A percentile compares a stretch with the other conserved stretches of the same genome.
phyloP scores from a whole-genome alignment of 2,113 vertebrate genomes.

The Euleptes europaea region DNA sequence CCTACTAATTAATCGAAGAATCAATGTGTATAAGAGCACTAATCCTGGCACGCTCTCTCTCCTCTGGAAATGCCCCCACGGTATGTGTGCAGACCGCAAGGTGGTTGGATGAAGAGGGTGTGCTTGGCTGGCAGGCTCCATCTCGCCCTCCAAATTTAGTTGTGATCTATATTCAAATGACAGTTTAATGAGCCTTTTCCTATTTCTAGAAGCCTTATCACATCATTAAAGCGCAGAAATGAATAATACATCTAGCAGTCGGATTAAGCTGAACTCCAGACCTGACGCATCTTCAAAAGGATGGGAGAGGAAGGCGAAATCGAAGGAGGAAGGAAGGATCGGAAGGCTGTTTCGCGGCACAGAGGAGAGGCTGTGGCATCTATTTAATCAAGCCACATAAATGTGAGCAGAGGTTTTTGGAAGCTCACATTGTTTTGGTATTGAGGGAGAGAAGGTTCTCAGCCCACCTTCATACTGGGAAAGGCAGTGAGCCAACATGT shows the following conservation, averaged over 20 bases:
- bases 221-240: slow-evolving; percentile 80
- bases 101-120: slow-evolving; percentile 20
- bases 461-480: not conserved
- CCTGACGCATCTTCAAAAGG: slow-evolving; percentile 71
- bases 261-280: slow-evolving; percentile 78
- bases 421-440: not conserved
- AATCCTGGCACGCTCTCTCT: not conserved
- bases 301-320: slow-evolving; percentile 26
- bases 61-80: slow-evolving; percentile 43
- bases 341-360: slow-evolving; percentile 1
- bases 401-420: slow-evolving; percentile 13
- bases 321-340: not conserved
- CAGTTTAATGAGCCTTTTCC: slow-evolving; percentile 82
- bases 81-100: slow-evolving; percentile 18
- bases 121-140: slow-evolving; percentile 44
- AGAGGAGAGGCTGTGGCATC: not conserved
- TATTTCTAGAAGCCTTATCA: slow-evolving; percentile 81
- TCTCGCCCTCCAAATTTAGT: slow-evolving; percentile 67
- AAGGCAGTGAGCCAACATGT: not conserved
- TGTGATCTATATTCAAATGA: slow-evolving; percentile 82
- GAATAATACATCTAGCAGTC: slow-evolving; percentile 82
- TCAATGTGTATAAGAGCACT: slow-evolving; percentile 23
- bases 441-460: not conserved
- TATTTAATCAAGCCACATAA: slow-evolving; percentile 15
- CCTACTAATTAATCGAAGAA: slow-evolving; percentile 50